A percentile compares a stretch with the other conserved stretches of the same genome.
Conservation (phyloP, 2,113 vertebrate species). For the Miniopterus natalensis region DNA sequence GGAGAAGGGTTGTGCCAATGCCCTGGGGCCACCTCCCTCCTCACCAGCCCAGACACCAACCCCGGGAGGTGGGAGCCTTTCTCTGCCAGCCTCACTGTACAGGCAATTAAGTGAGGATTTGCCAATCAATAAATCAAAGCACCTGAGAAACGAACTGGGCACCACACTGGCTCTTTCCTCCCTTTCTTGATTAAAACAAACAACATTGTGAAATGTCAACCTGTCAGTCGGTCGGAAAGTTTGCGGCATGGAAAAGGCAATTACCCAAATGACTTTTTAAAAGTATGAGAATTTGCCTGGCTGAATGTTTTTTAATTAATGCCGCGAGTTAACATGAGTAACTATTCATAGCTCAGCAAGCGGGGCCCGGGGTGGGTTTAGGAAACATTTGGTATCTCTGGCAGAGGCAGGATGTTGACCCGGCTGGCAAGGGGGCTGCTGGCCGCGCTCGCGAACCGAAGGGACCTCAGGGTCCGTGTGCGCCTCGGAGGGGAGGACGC, state of each 20-base stretch:
- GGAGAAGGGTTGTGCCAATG: background rate
- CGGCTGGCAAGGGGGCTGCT: conserved; percentile 8
- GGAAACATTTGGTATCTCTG: conserved; percentile 73
- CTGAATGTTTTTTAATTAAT: conserved; percentile 74
- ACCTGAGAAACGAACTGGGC: conserved; percentile 72
- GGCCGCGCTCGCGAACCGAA: background rate
- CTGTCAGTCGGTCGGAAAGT: conserved; percentile 64
- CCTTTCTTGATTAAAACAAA: conserved; percentile 82
- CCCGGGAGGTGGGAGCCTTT: background rate
- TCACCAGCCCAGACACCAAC: background rate
- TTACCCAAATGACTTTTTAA: conserved; percentile 71
- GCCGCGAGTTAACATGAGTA: conserved; percentile 30
- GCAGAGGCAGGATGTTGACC: conserved; percentile 59
- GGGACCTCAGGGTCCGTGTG: background rate
- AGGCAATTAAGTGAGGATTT: conserved; percentile 75
- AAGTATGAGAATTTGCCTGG: conserved; percentile 67
- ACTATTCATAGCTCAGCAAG: conserved; percentile 58
- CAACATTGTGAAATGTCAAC: conserved; percentile 67
- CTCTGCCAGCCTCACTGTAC: background rate
- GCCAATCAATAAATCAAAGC: conserved; percentile 84
- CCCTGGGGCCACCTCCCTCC: background rate
- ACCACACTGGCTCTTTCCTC: background rate
- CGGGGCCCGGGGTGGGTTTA: conserved; percentile 57
- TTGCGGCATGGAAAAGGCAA: conserved; percentile 71
- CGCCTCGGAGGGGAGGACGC: background rate